phyloP scores from a whole-genome alignment of 2,888 invertebrate species.

The Callyntrura guangdongensis region DNA sequence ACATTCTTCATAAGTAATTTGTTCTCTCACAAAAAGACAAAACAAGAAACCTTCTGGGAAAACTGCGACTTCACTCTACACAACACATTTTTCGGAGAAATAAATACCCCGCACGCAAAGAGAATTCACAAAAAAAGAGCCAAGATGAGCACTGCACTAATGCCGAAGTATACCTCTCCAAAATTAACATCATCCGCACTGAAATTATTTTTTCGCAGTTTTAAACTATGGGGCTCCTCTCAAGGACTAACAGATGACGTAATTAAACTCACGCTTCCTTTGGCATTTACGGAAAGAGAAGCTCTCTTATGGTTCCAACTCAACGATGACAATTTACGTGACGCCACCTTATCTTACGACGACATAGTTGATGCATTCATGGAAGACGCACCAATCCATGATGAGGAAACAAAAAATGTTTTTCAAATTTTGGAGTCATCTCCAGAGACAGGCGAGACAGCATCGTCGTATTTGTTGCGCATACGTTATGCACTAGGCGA shows the following conservation, averaged over 20 bases:
- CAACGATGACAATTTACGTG: neutral
- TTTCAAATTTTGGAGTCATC: neutral
- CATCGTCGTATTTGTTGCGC: constrained; percentile 12
- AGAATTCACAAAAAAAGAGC: too few species aligned
- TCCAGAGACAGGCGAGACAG: neutral
- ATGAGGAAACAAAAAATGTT: neutral
- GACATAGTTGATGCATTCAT: neutral
- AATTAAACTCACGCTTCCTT: neutral
- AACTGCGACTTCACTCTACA: too few species aligned
- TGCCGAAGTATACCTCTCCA: constrained; percentile 19
- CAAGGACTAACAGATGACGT: neutral
- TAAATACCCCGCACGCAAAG: too few species aligned
- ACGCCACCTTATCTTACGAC: neutral
- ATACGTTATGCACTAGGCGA: constrained; percentile 1
- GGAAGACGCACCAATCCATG: constrained; percentile 6
- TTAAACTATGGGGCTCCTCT: neutral
- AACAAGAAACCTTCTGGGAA: too few species aligned
- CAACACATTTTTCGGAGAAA: too few species aligned
- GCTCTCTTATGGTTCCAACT: constrained; percentile 11
- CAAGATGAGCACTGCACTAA: too few species aligned
- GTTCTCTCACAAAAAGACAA: too few species aligned
- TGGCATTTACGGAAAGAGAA: constrained; percentile 10
- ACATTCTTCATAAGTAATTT: too few species aligned
- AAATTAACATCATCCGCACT: neutral
- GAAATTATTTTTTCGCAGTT: constrained; percentile 12